Base-by-base conservation (phyloP, 1,140 invertebrate species). In the Telenomus remus region DNA sequence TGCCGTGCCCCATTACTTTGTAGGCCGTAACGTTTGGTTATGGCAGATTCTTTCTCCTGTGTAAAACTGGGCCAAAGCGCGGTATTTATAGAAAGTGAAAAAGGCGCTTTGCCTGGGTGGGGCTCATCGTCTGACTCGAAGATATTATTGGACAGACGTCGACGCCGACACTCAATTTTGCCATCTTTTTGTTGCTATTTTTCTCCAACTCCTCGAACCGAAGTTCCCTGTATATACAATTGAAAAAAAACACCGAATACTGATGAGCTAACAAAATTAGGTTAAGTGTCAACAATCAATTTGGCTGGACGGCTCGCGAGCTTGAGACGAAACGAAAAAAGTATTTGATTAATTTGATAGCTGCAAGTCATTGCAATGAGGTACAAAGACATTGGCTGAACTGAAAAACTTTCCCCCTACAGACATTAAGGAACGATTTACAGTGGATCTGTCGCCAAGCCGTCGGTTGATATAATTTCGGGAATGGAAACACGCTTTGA, bases 11-110 rank as follows among this genome's bases (percentile, higher is more conserved):
- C 55, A 60, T 65, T 73, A 65, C 55, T 65, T 56, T 65, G 54
- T 73, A 65, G 61, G 54, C 61, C 55, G 70, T 60, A 60, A 60
- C 55, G 37, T 65, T 60, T 65, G 61, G 42, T 60, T 53, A 64
- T 60, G 70, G 61, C 53, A 64, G 54, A 65, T 49, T 65, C 61
- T 65, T 73, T 73, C 37, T 65, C 14, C 27, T 47, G 15, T 65
- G 42, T 44, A 73, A 65, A 73, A 73, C 70, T 65, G 61, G 70
- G 70, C 55, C 70, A 65, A 64, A 60, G 15, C 44, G 34, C 47
- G 35, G 49, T 73, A 73, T 73, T 73, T 65, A 60, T 73, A 73
- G 70, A 73, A 60, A 61, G 56, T 66, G 50, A 66, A 74, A 74
- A 74, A 74, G 71, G 46, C 61, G 35, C 55, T 61, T 66, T 39